Base-by-base conservation (phyloP, 2,888 invertebrate species). In the Drosophila ustulata region DNA sequence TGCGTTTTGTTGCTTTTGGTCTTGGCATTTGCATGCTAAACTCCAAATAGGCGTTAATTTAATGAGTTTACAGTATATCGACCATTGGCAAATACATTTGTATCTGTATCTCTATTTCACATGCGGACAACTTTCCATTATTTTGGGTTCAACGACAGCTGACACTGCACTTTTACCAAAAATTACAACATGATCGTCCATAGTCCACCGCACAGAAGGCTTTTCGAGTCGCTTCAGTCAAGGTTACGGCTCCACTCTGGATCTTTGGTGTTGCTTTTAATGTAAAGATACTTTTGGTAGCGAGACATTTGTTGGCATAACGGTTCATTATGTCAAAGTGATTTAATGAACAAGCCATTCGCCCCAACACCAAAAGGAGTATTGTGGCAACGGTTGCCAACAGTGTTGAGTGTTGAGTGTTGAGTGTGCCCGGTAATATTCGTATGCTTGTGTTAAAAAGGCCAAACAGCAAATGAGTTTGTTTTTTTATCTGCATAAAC, bases 271-370 rank as follows among this genome's bases (percentile, higher is more conserved):
- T 46, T 18, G 63, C 47, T 37, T 8, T 41, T 50, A 3, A 45
- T 18, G 47, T 55, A 58, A 46, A 23, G 11, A 34, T 61, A 55
- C 53, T 45, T 69, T 57, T 66, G 43, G 49, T 63, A 30, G 57
- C 28, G 18, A 13, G 39, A 41, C 45, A n/a, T 59, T 56, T 66
- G 85, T 71, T 79, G 67, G 63, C 70, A 76, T 83, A 88, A 88
- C 84, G 89, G 89, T 81, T 88, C 84, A 88, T 86, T 80, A 74
- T 83, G 89, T 83, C 81, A 88, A 83, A 75, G 70, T 83, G 76
- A 78, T 76, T 86, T 71, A 68, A 85, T 72, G 84, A 81, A 70
- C 67, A 71, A 64, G 74, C 52, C 46, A 46, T 45, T 45, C 37
- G 56, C 49, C 62, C 28, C 63, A 52, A 30, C 49, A 65, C 43